Percentiles rank a stretch among this genome's conserved stretches.
These are phyloP conservation scores for Thelaira solivaga DNA, from an alignment of 2,888 invertebrate species.

Conservation along the genomic window DNA sequence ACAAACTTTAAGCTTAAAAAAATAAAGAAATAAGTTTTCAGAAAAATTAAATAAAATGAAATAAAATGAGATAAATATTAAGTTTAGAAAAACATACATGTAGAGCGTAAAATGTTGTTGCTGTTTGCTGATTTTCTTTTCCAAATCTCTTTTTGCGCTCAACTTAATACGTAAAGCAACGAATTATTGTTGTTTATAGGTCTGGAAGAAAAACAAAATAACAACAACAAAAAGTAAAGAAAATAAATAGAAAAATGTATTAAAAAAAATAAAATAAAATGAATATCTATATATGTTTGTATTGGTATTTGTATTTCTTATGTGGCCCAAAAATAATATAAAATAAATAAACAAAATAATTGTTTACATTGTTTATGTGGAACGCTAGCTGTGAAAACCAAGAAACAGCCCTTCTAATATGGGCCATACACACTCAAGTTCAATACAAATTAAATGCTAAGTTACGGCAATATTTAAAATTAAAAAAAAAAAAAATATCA, in stretches of 20 bases:
- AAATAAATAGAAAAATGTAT: background rate
- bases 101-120: conserved; percentile 30
- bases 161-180: conserved; percentile 5
- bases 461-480: too few relatives aligned
- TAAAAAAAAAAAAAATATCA: too few relatives aligned
- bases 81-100: conserved; percentile 11
- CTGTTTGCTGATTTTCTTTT: too few relatives aligned
- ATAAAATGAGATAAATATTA: background rate
- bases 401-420: too few relatives aligned
- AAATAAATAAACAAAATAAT: conserved; percentile 8
- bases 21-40: too few relatives aligned
- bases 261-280: background rate
- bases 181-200: background rate
- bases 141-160: background rate
- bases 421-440: too few relatives aligned
- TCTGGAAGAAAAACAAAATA: background rate
- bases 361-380: background rate
- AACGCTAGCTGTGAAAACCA: too few relatives aligned
- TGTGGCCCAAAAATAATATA: background rate
- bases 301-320: background rate
- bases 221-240: background rate
- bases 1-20: too few relatives aligned
- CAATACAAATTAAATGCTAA: too few relatives aligned
- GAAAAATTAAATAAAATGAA: background rate
- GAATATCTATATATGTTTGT: too few relatives aligned